Percentiles rank a stretch among this genome's conserved stretches.
phyloP scores from a whole-genome alignment of 2,797 vertebrate genomes.

The Sarcoramphus papa region DNA sequence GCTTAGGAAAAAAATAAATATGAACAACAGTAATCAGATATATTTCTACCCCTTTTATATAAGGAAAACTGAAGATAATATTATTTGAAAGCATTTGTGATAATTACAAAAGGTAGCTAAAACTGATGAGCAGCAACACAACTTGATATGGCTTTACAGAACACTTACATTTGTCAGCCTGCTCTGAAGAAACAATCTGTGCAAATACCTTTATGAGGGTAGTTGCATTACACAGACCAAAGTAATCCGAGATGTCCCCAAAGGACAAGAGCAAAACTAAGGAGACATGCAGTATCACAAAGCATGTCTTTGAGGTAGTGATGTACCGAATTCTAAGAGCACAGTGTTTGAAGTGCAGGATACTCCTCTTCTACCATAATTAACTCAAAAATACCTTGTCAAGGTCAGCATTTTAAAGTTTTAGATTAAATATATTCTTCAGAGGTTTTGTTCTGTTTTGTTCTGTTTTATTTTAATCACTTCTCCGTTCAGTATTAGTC shows the following conservation, averaged over 20 bases:
- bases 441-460: not conserved
- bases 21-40: not conserved
- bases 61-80: not conserved
- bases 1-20: not conserved
- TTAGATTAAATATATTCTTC: not conserved
- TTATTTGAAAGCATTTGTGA: not conserved
- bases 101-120: not conserved
- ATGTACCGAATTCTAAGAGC: rapidly evolving
- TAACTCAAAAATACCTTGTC: not conserved
- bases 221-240: not conserved
- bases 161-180: not conserved
- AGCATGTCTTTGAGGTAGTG: not conserved
- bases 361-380: not conserved
- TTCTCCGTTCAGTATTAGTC: not conserved
- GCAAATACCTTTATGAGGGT: not conserved
- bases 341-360: not conserved
- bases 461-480: not conserved
- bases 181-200: not conserved
- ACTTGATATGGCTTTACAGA: not conserved
- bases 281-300: not conserved
- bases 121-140: not conserved
- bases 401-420: not conserved
- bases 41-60: not conserved
- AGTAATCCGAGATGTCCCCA: not conserved
- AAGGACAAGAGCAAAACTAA: not conserved